A percentile compares a stretch with the other conserved stretches of the same genome.
These are phyloP conservation scores for Hetaerina titia DNA, from an alignment of 2,888 invertebrate species.

Conservation along the genomic window DNA sequence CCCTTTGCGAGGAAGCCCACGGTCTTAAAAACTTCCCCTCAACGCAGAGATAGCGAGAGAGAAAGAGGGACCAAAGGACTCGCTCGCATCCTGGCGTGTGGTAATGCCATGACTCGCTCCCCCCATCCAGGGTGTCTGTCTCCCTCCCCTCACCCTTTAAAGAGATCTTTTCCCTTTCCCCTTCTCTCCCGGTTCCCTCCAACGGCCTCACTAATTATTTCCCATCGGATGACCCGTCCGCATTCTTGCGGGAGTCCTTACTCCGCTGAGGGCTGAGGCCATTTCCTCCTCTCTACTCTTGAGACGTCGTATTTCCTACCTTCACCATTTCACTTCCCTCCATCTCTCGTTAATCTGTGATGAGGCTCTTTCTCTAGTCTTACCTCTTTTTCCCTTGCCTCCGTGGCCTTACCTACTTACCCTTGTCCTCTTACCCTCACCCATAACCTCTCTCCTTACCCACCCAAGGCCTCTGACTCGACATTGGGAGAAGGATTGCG, in stretches of 20 bases:
- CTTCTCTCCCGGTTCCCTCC: not conserved
- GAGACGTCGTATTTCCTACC: not conserved
- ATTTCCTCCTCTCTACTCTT: not conserved
- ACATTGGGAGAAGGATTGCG: too few species aligned
- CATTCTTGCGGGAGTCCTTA: not conserved
- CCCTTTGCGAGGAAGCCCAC: not conserved
- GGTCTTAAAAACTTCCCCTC: not conserved
- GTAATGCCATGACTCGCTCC: not conserved
- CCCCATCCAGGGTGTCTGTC: not conserved
- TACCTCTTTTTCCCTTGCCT: not conserved
- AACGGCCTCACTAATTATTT: conserved; percentile 25
- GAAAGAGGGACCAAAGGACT: not conserved
- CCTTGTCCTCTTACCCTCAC: not conserved
- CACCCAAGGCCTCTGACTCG: too few species aligned
- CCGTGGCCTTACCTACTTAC: not conserved
- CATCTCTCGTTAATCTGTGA: not conserved
- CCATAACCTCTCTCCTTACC: not conserved
- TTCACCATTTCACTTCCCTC: not conserved
- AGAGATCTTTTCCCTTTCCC: too few species aligned
- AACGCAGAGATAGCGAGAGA: not conserved
- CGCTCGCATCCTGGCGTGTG: not conserved
- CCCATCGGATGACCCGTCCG: conserved; percentile 32
- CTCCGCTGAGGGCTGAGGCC: not conserved
- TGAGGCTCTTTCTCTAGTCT: not conserved
- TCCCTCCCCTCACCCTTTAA: not conserved